Evolutionary conservation across 2,888 invertebrate genomes (phyloP).

Genomic region (Sesamia inferens): DNA sequence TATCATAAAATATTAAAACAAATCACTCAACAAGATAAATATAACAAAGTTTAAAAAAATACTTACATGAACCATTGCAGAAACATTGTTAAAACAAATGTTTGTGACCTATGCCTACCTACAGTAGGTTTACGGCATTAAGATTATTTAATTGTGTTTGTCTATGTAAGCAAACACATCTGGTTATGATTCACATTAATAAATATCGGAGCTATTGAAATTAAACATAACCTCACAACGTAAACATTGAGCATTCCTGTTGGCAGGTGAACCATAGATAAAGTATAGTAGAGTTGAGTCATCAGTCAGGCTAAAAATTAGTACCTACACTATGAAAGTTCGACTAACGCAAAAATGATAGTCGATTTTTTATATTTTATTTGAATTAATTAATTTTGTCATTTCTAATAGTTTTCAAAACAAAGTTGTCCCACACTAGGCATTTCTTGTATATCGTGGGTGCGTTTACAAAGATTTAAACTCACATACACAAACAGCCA

Average conservation of each 20-base stretch:
- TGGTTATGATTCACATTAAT: slow-evolving; percentile 37
- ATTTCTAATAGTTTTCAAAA: too few relatives aligned
- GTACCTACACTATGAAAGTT: neutral
- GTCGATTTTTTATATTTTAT: neutral
- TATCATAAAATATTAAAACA: neutral
- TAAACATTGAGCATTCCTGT: slow-evolving; percentile 64
- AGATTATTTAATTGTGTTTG: slow-evolving; percentile 17
- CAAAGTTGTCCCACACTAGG: too few relatives aligned
- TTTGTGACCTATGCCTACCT: slow-evolving; percentile 17
- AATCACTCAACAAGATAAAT: neutral
- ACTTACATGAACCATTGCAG: slow-evolving; percentile 59
- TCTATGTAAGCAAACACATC: slow-evolving; percentile 32
- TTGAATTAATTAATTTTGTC: too few relatives aligned
- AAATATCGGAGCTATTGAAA: slow-evolving; percentile 20
- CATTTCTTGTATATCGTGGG: too few relatives aligned
- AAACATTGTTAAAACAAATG: slow-evolving; percentile 46
- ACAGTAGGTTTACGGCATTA: slow-evolving; percentile 9
- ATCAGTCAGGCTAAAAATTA: neutral
- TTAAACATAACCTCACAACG: slow-evolving; percentile 58
- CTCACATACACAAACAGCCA: too few relatives aligned
- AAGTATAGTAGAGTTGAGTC: neutral
- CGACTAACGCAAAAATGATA: neutral
- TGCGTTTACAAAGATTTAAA: too few relatives aligned
- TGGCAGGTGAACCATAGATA: slow-evolving; percentile 47
- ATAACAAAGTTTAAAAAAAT: slow-evolving; percentile 7